Evolutionary conservation across 2,113 vertebrate genomes (phyloP), one percentile per base, ranked within the genome.

Genomic region (Monopterus albus): DNA sequence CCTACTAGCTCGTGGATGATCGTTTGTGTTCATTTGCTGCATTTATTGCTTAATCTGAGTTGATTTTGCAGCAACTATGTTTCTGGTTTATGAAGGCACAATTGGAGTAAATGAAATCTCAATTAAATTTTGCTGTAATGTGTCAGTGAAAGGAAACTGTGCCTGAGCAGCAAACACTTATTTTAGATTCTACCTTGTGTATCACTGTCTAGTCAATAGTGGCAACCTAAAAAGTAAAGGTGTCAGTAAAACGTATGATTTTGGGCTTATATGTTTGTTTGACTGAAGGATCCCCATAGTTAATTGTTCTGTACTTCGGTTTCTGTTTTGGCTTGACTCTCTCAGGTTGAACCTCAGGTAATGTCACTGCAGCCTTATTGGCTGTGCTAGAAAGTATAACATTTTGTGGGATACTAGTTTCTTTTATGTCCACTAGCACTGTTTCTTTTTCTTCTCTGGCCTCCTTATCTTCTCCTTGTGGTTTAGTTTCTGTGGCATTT

Each of bases 281-380:
- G 13, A 81, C 87, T 38, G 90, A 86, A 81, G 95, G 87, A 84
- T 95, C 95, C 2, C 93, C 60, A 25, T 98, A 97, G 84, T 94
- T 96, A 61, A 96, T 91, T 10, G 92, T 95, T 67, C 72, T 94
- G 72, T 98, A 98, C 84, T 97, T 98, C 43, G 92, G 79, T 20
- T 75, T 79, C 0, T 72, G 50, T 0, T 5, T 64, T 38, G 55
- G 25, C 11, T n/a, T 29, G 1, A 70, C 46, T 64, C 20, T 63
- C 3, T 75, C 15, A 21, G 55, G 55, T 62, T 79, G 56, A 47
- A 21, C 45, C 17, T 70, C 20, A 3, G 64, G 7, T 69, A 35
- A 15, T n/a, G 13, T 45, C 17, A 39, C 11, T 18, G 29, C 6
- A 52, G 28, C 36, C 3, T 72, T 26, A 18, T 18, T 33, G 28